Evolutionary conservation across 30 jellyfish, hydroid and myxozoan genomes (phyloP).

Genomic region (Catostylus mosaicus): DNA sequence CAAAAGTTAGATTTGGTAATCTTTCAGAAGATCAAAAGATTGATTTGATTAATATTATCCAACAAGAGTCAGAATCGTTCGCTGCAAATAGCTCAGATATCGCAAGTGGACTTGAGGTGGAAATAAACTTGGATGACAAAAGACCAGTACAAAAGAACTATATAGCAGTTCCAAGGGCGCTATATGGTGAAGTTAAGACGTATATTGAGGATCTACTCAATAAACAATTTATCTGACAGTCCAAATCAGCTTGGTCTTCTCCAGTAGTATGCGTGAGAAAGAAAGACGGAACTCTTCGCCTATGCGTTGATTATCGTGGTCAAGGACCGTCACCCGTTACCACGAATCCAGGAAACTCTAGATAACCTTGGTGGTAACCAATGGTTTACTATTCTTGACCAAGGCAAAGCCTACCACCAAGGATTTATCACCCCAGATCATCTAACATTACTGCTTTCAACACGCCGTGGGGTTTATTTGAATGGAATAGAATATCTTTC

Average conservation of each 20-base stretch:
- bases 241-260: slow-evolving; percentile 13
- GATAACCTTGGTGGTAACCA: slow-evolving; percentile 48
- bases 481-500: slow-evolving; percentile 58
- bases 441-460: background rate
- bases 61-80: background rate
- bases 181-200: slow-evolving; percentile 34
- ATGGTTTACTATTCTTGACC: slow-evolving; percentile 65
- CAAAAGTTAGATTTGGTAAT: slow-evolving; percentile 3
- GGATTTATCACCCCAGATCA: slow-evolving; percentile 57
- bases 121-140: slow-evolving; percentile 19
- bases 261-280: slow-evolving; percentile 51
- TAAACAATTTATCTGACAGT: background rate
- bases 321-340: slow-evolving; percentile 21
- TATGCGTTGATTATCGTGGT: slow-evolving; percentile 51
- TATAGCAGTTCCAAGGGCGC: slow-evolving; percentile 21
- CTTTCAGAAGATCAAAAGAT: background rate
- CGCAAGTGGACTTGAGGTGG: slow-evolving; percentile 18
- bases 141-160: slow-evolving; percentile 27
- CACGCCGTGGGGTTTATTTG: slow-evolving; percentile 56
- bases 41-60: background rate
- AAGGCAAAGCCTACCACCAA: slow-evolving; percentile 63
- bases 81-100: slow-evolving; percentile 18
- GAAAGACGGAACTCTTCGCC: slow-evolving; percentile 30
- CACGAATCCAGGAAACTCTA: slow-evolving; percentile 38
- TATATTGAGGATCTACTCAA: slow-evolving; percentile 24